A percentile compares a stretch with the other conserved stretches of the same genome.
These are phyloP conservation scores for Glandiceps talaboti DNA, from an alignment of 53 echinoderm and acorn worm genomes.

Conservation along the genomic window DNA sequence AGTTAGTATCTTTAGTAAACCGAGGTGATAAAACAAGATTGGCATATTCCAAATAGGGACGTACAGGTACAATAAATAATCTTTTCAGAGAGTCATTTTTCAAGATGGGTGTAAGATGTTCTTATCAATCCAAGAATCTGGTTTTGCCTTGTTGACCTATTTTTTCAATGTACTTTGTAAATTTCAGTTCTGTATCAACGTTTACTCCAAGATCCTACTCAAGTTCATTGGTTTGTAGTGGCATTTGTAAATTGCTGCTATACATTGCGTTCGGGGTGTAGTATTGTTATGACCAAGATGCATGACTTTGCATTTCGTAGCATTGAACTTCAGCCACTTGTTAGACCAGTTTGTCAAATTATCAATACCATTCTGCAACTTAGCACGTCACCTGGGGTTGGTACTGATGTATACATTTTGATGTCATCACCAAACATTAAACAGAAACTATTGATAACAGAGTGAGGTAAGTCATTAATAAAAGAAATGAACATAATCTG, in stretches of 20 bases:
- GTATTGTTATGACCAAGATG: not conserved
- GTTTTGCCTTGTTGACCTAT: not conserved
- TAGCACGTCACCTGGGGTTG: too few species aligned
- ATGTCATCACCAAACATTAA: too few species aligned
- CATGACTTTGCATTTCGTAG: not conserved
- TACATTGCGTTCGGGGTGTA: too few species aligned
- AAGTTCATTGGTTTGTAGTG: not conserved
- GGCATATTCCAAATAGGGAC: not conserved
- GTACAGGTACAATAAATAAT: not conserved
- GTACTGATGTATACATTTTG: too few species aligned
- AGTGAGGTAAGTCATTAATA: too few species aligned
- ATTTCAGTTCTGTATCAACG: not conserved
- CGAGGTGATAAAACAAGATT: not conserved
- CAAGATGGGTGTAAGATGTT: not conserved
- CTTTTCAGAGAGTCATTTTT: not conserved
- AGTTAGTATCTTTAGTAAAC: not conserved
- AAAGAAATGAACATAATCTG: too few species aligned
- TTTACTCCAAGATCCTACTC: not conserved
- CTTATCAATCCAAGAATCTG: not conserved
- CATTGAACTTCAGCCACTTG: conserved; percentile 2
- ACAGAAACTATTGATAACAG: too few species aligned
- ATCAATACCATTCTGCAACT: too few species aligned
- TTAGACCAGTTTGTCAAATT: too few species aligned
- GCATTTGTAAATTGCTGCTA: too few species aligned
- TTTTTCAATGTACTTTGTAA: not conserved